Evolutionary conservation across 2,797 vertebrate species (phyloP), one percentile per base, ranked within the genome.

Genomic region (Tarsius wallacei): DNA sequence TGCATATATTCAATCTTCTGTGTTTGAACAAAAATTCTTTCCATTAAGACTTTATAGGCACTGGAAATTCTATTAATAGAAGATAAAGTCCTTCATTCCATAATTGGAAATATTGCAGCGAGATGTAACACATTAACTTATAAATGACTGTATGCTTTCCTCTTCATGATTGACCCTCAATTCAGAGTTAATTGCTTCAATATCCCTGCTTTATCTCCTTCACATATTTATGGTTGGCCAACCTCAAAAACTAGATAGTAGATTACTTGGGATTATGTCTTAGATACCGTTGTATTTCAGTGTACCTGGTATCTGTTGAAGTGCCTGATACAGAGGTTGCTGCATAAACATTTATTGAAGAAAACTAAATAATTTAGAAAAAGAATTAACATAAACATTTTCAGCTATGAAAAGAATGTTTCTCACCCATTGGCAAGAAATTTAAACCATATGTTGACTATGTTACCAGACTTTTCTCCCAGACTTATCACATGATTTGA

Each of bases 61-160:
- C 61, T 92, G 90, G 81, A 97, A 97, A 97, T 97, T 97, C 94
- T 98, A 95, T 97, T 97, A 98, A 64, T 42, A 61, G 90, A 89
- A 71, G 94, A 97, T 77, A 97, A 94, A 96, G 91, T 64, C 82
- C 95, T 94, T 97, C 94, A 86, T 95, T 95, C 97, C 87, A 87
- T 98, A 97, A 98, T 98, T 97, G 97, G 90, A 93, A 96, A 94
- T 96, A 94, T 97, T 84, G 97, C 97, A 92, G 91, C 87, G 97
- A 98, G 96, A 98, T 94, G 71, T 90, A 93, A 31, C 90, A 97
- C 91, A 97, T 96, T 98, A 98, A 91, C 81, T 96, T 91, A 86
- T 96, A 96, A 97, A 95, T 98, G 94, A 73, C 90, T 96, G 94
- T 57, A 82, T 31, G 90, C 91, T 94, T 97, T 89, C 96, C 66